phyloP scores from a whole-genome alignment of 2,888 invertebrate species.

The Thalpophila matura region DNA sequence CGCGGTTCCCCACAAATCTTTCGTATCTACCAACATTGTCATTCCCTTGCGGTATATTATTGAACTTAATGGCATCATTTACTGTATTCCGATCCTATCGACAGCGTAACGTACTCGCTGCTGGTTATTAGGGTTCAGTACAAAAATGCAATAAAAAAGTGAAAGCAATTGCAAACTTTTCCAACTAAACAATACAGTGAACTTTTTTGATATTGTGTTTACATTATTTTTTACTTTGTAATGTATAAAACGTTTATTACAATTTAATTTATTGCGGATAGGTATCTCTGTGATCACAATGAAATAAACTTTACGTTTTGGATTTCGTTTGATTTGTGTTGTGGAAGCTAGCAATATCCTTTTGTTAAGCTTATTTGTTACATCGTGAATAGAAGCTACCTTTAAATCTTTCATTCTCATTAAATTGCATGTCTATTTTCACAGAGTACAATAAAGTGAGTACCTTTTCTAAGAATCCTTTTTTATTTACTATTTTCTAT shows the following conservation, averaged over 20 bases:
- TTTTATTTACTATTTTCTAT: neutral
- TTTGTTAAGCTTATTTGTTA: neutral
- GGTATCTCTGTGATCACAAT: neutral
- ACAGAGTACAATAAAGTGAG: neutral
- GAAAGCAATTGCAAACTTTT: slow-evolving; percentile 24
- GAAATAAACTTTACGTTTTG: neutral
- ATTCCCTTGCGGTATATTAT: slow-evolving; percentile 84
- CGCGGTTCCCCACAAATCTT: slow-evolving; percentile 68
- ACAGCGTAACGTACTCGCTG: slow-evolving; percentile 68
- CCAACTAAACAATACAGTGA: neutral
- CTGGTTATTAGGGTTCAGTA: slow-evolving; percentile 70
- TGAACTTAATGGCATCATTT: slow-evolving; percentile 88
- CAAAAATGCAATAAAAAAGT: slow-evolving; percentile 30
- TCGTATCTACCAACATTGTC: slow-evolving; percentile 68
- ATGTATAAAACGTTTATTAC: neutral
- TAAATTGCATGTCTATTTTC: neutral
- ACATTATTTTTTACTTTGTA: neutral
- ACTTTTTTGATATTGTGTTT: neutral
- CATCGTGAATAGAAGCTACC: no score
- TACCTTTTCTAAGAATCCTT: neutral
- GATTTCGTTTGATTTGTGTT: neutral
- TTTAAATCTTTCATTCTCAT: neutral
- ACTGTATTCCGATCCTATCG: slow-evolving; percentile 79
- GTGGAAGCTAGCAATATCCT: neutral
- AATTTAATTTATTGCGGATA: neutral